These are phyloP conservation scores for Sinopyrophorus schimmeli DNA, from an alignment of 2,888 invertebrate species.

Conservation along the genomic window DNA sequence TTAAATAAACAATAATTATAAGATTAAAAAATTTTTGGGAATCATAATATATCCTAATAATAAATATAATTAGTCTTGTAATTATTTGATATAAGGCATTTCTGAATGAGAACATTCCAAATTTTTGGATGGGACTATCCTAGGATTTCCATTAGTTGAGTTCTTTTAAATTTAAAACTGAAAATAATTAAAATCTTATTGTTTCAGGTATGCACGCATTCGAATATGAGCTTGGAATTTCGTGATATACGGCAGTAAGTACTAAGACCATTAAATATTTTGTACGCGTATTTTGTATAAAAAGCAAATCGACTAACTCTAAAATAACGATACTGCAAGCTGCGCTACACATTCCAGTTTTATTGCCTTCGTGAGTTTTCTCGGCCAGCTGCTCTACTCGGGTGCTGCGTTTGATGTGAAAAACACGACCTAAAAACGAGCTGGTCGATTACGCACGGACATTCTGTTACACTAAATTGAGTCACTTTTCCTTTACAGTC, in stretches of 20 bases:
- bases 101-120: too few species aligned
- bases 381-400: conserved; percentile 28
- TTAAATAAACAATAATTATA: too few species aligned
- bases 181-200: too few species aligned
- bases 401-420: conserved; percentile 25
- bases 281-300: conserved; percentile 26
- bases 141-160: too few species aligned
- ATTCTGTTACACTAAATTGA: conserved; percentile 30
- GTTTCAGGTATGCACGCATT: conserved; percentile 8
- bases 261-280: conserved; percentile 19
- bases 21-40: too few species aligned
- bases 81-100: too few species aligned
- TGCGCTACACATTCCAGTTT: conserved; percentile 36
- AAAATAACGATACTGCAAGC: conserved; percentile 33
- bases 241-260: conserved; percentile 6
- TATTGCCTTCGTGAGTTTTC: conserved; percentile 40
- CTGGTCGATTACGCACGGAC: conserved; percentile 28
- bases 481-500: conserved; percentile 26
- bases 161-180: too few species aligned
- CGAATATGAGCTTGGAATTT: not conserved
- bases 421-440: conserved; percentile 29
- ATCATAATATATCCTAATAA: too few species aligned
- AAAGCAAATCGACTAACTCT: conserved; percentile 28
- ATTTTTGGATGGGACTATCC: too few species aligned
- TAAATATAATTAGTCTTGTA: too few species aligned